Conservation (phyloP, 2,797 vertebrate genomes). For the Selene dorsalis region DNA sequence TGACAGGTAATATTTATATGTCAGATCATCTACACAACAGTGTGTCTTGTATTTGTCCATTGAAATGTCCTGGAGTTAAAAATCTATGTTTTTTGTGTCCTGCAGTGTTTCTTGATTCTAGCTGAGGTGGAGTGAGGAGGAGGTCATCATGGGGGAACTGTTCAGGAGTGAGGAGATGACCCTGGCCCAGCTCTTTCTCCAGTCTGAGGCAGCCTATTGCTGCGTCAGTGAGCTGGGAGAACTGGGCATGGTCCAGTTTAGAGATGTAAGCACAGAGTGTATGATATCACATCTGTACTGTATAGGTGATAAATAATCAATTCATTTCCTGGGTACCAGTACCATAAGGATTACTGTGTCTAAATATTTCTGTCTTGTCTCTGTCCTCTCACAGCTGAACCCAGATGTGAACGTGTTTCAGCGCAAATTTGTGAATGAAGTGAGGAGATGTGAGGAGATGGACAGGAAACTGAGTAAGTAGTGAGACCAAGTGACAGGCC, state of each 20-base stretch:
- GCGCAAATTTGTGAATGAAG: slow-evolving; percentile 98
- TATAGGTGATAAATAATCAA: not conserved
- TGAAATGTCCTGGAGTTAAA: not conserved
- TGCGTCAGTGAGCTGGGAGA: slow-evolving; percentile 98
- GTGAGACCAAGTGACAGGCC: not conserved
- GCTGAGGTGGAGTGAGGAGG: slow-evolving; percentile 6
- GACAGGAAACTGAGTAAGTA: slow-evolving; percentile 95
- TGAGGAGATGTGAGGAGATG: slow-evolving; percentile 97
- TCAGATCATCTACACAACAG: not conserved
- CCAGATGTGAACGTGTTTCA: slow-evolving; percentile 98
- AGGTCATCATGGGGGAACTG: slow-evolving; percentile 91
- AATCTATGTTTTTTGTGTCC: not conserved
- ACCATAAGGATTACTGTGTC: not conserved
- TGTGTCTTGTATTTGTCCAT: not conserved
- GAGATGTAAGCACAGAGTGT: slow-evolving; percentile 89
- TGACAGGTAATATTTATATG: not conserved
- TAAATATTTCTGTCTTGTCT: not conserved
- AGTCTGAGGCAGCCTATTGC: slow-evolving; percentile 96
- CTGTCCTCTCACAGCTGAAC: slow-evolving; percentile 86
- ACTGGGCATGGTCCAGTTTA: slow-evolving; percentile 97
- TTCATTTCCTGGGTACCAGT: not conserved
- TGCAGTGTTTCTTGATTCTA: slow-evolving; percentile 18
- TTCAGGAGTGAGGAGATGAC: slow-evolving; percentile 98
- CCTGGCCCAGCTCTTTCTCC: slow-evolving; percentile 95
- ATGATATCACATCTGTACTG: not conserved